These are phyloP conservation scores for Athene noctua DNA, from an alignment of 2,113 vertebrate genomes.

Conservation along the genomic window DNA sequence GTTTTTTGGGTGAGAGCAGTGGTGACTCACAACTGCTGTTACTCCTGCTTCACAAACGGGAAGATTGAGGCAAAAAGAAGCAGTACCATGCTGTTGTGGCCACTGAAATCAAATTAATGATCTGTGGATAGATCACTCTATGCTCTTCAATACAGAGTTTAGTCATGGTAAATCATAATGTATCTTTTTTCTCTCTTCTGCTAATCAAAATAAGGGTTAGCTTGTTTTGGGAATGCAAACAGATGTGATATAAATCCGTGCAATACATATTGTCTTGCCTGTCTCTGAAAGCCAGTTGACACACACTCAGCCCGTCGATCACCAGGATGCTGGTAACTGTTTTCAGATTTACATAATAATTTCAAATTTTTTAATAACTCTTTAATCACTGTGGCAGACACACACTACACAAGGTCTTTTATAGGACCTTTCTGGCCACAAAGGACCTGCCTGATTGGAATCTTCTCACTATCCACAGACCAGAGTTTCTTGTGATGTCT, in stretches of 20 bases:
- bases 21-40: not conserved
- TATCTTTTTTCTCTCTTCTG: not conserved
- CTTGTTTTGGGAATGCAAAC: not conserved
- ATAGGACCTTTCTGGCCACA: not conserved
- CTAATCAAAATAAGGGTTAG: not conserved
- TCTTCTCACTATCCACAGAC: not conserved
- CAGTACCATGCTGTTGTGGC: not conserved
- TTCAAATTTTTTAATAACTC: not conserved
- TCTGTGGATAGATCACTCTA: not conserved
- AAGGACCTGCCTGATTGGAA: not conserved
- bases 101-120: not conserved
- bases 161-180: not conserved
- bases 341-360: not conserved
- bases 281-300: not conserved
- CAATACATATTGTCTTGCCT: rapidly evolving
- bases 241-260: not conserved
- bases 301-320: not conserved
- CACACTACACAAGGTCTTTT: not conserved
- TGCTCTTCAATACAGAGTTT: not conserved
- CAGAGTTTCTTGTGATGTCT: not conserved
- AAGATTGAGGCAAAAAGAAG: not conserved
- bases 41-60: not conserved
- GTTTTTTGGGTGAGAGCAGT: not conserved
- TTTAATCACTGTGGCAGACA: not conserved
- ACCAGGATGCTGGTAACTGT: not conserved